phyloP scores from a whole-genome alignment of 2,797 vertebrate species.

The Squalus acanthias region DNA sequence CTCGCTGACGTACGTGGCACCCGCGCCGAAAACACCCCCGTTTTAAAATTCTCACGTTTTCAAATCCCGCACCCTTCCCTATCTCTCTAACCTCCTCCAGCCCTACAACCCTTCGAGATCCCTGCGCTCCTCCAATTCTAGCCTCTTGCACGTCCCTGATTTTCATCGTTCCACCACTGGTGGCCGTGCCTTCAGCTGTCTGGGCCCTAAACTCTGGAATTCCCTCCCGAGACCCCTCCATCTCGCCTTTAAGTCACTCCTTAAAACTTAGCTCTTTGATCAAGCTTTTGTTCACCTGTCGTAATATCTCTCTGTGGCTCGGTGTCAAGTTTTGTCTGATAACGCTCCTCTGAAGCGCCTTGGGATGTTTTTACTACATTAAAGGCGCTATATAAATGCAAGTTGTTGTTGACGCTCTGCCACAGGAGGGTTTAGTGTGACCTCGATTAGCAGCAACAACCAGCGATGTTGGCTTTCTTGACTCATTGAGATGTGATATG shows the following conservation, averaged over 20 bases:
- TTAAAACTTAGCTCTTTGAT: background rate
- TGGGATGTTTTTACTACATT: background rate
- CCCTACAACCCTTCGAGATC: background rate
- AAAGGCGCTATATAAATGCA: background rate
- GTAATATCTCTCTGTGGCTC: background rate
- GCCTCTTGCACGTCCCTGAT: background rate
- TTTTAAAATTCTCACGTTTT: background rate
- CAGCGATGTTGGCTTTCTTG: too few species aligned
- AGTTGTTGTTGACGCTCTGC: too few species aligned
- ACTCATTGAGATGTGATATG: too few species aligned
- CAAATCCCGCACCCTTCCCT: background rate
- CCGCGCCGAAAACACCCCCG: too few species aligned
- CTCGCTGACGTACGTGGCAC: background rate
- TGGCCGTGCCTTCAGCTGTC: background rate
- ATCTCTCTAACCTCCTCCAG: background rate
- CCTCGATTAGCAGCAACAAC: too few species aligned
- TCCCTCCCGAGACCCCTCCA: background rate
- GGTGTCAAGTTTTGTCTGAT: background rate
- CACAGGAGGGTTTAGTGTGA: too few species aligned
- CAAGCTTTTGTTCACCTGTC: background rate
- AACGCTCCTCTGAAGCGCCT: background rate
- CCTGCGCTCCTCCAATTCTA: background rate
- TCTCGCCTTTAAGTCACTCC: background rate
- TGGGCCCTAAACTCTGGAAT: background rate
- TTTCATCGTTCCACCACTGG: background rate